Percentiles rank a stretch among this genome's conserved stretches.
These are phyloP conservation scores for Cricetomys ansorgei DNA, from an alignment of 2,113 vertebrate genomes.

Conservation along the genomic window DNA sequence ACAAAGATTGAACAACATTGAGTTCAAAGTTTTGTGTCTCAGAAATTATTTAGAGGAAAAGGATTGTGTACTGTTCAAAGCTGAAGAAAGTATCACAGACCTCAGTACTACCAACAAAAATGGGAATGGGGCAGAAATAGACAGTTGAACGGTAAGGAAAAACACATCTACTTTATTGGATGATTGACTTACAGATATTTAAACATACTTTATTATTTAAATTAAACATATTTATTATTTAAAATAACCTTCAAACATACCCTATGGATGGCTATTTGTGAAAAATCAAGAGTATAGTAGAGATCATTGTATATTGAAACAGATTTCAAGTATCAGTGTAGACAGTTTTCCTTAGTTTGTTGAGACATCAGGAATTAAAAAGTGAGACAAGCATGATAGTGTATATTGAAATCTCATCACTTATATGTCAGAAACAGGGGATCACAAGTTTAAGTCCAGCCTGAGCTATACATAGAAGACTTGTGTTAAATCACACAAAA, in stretches of 20 bases:
- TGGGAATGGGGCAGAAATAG: neutral
- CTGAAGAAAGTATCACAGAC: neutral
- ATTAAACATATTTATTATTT: slow-evolving; percentile 20
- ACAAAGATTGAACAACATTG: neutral
- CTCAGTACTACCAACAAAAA: neutral
- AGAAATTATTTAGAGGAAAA: neutral
- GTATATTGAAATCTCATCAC: neutral
- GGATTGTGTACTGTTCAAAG: neutral
- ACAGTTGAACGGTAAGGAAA: neutral
- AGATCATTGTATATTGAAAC: neutral
- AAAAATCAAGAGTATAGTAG: neutral
- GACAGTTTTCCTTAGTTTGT: neutral
- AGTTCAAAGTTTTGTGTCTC: neutral
- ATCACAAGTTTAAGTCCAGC: neutral
- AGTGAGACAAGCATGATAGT: neutral
- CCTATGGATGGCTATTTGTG: neutral
- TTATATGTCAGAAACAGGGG: neutral
- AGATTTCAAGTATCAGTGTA: neutral
- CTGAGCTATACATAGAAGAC: neutral
- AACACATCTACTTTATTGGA: neutral
- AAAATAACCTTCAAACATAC: neutral
- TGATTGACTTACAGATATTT: neutral
- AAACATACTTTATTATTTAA: neutral
- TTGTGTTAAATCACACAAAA: neutral
- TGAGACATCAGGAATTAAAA: neutral